phyloP scores from a whole-genome alignment of 1,140 invertebrate genomes.

The Micrasema longulum region DNA sequence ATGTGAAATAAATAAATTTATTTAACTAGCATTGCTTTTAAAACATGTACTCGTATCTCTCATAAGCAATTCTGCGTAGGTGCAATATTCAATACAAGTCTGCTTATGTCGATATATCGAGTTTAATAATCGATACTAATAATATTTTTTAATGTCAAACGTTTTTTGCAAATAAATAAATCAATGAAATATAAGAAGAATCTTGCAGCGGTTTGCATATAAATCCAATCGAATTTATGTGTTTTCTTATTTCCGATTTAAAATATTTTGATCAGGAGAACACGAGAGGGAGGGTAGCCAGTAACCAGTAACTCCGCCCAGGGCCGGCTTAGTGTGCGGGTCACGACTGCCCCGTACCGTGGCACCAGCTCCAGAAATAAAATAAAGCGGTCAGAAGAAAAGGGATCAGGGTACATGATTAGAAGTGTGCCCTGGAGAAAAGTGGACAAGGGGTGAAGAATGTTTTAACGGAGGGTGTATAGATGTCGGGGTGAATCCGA shows the following conservation, averaged over 20 bases:
- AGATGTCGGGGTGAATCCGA: too few relatives aligned
- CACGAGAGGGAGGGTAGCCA: neutral
- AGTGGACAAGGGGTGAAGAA: neutral
- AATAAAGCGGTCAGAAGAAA: constrained; percentile 51
- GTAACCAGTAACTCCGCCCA: neutral
- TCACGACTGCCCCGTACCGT: constrained; percentile 47
- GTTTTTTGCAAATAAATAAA: too few relatives aligned
- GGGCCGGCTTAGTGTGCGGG: constrained; percentile 35
- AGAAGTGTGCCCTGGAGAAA: constrained; percentile 26
- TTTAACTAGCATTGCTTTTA: too few relatives aligned
- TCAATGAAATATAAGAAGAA: too few relatives aligned
- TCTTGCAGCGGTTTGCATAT: neutral
- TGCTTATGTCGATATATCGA: too few relatives aligned
- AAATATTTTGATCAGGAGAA: neutral
- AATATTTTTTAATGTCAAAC: too few relatives aligned
- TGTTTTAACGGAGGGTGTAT: too few relatives aligned
- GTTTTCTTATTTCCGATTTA: neutral
- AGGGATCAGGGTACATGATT: constrained; percentile 47
- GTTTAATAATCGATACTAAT: too few relatives aligned
- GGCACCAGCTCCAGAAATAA: constrained; percentile 47
- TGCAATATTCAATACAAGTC: too few relatives aligned
- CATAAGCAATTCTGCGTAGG: too few relatives aligned
- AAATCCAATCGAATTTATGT: constrained; percentile 2
- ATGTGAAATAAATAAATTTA: too few relatives aligned
- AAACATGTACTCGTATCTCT: too few relatives aligned